Percentiles rank a stretch among this genome's conserved stretches.
Conservation (phyloP, 2,888 invertebrate species). For the Synergus gifuensis region DNA sequence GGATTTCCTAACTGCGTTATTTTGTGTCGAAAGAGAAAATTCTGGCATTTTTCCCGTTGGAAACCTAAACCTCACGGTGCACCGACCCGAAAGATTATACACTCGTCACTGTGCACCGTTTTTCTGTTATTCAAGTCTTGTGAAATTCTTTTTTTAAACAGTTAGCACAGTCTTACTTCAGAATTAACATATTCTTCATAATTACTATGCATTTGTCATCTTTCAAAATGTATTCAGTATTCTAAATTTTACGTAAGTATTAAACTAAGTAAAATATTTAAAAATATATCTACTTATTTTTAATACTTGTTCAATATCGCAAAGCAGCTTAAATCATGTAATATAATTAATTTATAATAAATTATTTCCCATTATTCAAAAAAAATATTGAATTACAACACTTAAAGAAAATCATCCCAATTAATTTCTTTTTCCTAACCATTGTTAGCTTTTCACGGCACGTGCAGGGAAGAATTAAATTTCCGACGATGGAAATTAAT, state of each 20-base stretch:
- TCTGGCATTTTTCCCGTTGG: constrained; percentile 38
- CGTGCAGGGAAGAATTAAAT: not conserved
- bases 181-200: not conserved
- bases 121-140: not conserved
- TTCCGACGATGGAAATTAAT: not conserved
- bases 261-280: no score
- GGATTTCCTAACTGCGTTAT: constrained; percentile 17
- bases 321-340: not conserved
- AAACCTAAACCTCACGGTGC: constrained; percentile 22
- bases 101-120: not conserved
- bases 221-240: not conserved
- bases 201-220: not conserved
- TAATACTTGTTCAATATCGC: not conserved
- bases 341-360: not conserved
- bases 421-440: not conserved
- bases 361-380: not conserved
- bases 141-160: not conserved
- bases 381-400: not conserved
- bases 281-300: not conserved
- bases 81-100: constrained; percentile 33
- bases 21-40: constrained; percentile 38
- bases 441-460: not conserved
- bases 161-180: not conserved
- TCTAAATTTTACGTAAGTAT: not conserved
- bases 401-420: not conserved